Evolutionary conservation across 92 coral and sea anemone species (phyloP).

Genomic region (Zoanthus solanderi): DNA sequence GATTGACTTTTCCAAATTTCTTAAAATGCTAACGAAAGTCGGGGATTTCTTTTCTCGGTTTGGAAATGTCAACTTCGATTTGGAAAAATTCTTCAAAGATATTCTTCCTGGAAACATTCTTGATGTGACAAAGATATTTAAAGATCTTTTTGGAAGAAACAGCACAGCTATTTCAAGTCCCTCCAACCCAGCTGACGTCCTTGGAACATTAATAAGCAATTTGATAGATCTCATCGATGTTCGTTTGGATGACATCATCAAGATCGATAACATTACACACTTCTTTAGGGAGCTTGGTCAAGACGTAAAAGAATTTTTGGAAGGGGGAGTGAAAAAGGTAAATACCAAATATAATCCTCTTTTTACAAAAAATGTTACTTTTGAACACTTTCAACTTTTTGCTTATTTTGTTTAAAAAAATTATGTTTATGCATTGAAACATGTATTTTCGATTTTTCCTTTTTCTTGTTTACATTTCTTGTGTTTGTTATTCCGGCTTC

Average conservation of each 20-base stretch:
- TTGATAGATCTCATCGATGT: conserved; percentile 63
- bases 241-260: conserved; percentile 73
- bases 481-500: too few relatives aligned
- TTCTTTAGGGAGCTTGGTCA: conserved; percentile 87
- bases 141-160: conserved; percentile 48
- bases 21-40: conserved; percentile 63
- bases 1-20: conserved; percentile 66
- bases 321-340: conserved; percentile 64
- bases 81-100: conserved; percentile 78
- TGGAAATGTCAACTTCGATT: conserved; percentile 70
- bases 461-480: too few relatives aligned
- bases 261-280: conserved; percentile 84
- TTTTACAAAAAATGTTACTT: neutral
- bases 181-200: conserved; percentile 68
- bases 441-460: neutral
- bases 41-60: conserved; percentile 76
- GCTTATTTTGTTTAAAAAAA: too few relatives aligned
- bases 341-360: neutral
- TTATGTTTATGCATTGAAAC: neutral
- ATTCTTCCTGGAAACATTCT: conserved; percentile 75
- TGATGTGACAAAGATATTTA: conserved; percentile 62
- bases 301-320: conserved; percentile 66
- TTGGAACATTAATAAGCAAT: conserved; percentile 71
- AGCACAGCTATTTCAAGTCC: conserved; percentile 30
- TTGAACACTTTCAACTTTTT: neutral